These are phyloP conservation scores for Mimas tiliae DNA, from an alignment of 2,888 invertebrate species.

Conservation along the genomic window DNA sequence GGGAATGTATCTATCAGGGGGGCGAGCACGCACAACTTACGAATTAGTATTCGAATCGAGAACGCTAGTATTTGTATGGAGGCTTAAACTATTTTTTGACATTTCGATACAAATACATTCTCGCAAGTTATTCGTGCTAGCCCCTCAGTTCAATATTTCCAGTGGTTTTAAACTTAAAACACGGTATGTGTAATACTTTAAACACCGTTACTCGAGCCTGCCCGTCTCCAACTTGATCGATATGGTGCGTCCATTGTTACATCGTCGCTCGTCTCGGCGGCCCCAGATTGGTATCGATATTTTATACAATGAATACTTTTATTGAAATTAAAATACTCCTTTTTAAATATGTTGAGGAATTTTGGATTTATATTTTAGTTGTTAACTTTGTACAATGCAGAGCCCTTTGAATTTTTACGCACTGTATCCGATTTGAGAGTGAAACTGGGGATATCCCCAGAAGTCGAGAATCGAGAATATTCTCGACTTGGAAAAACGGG, in stretches of 20 bases:
- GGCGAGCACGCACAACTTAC: too few relatives aligned
- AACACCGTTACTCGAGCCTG: constrained; percentile 7
- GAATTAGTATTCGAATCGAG: too few relatives aligned
- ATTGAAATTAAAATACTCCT: neutral
- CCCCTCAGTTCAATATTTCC: neutral
- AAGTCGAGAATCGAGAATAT: too few relatives aligned
- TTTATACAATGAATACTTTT: neutral
- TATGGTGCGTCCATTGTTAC: constrained; percentile 8
- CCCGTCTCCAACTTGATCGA: constrained; percentile 3
- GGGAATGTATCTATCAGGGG: neutral
- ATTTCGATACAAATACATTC: too few relatives aligned
- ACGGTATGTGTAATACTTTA: neutral
- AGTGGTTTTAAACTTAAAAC: neutral
- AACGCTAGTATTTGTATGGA: too few relatives aligned
- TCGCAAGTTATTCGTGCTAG: too few relatives aligned
- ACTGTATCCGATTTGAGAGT: too few relatives aligned
- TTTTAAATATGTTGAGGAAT: neutral
- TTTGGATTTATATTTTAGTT: neutral
- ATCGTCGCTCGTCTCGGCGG: neutral
- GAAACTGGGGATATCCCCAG: too few relatives aligned
- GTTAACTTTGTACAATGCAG: too few relatives aligned
- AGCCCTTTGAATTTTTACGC: too few relatives aligned
- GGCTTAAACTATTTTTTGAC: too few relatives aligned
- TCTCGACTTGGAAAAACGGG: too few relatives aligned
- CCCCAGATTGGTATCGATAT: neutral